Conservation (phyloP, 2,797 vertebrate genomes). For the Acanthis flammea region DNA sequence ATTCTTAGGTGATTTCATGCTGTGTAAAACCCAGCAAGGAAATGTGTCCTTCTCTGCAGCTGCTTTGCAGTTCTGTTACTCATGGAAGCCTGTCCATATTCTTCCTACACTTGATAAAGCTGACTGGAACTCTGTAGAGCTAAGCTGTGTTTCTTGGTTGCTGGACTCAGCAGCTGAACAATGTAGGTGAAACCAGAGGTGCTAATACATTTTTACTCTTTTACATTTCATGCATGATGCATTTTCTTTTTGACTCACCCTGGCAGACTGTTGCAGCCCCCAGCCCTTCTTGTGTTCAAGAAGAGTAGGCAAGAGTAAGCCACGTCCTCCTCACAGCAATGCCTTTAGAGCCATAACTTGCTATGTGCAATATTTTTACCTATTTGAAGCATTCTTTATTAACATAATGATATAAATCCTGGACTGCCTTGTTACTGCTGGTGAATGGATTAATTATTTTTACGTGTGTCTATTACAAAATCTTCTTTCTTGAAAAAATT, state of each 20-base stretch:
- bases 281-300: not conserved
- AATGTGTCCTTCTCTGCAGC: not conserved
- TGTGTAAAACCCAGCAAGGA: not conserved
- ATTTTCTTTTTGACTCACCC: not conserved
- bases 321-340: not conserved
- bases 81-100: not conserved
- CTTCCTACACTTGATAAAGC: not conserved
- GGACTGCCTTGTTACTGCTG: not conserved
- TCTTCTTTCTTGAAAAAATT: not conserved
- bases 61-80: not conserved
- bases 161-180: not conserved
- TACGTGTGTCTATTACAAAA: not conserved
- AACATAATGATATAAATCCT: not conserved
- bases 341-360: not conserved
- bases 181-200: not conserved
- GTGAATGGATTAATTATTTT: not conserved
- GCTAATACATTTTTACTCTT: not conserved
- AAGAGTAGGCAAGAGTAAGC: not conserved
- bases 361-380: not conserved
- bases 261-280: too few species aligned
- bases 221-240: not conserved
- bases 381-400: not conserved
- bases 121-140: not conserved
- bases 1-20: not conserved
- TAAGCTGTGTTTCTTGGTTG: not conserved